Evolutionary conservation across 2,797 vertebrate species (phyloP).

Genomic region (Alosa sapidissima): DNA sequence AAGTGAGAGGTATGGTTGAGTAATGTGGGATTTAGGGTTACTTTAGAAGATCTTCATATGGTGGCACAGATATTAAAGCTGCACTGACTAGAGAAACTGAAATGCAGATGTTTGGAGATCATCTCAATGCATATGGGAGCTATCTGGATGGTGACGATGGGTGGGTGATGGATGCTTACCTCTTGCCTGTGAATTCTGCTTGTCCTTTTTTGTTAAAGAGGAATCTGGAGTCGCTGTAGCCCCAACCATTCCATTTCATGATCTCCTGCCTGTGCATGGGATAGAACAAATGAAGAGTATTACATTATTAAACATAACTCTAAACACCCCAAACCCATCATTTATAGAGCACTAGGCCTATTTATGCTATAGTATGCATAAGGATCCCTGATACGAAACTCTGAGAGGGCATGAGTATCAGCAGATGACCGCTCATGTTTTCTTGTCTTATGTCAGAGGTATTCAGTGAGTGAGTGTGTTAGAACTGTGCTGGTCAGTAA

Average conservation of each 20-base stretch:
- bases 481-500: neutral
- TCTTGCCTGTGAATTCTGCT: conserved; percentile 94
- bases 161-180: conserved; percentile 68
- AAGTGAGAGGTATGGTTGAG: neutral
- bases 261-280: conserved; percentile 85
- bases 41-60: neutral
- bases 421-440: neutral
- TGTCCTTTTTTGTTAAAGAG: conserved; percentile 97
- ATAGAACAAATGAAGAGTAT: neutral
- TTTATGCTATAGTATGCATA: neutral
- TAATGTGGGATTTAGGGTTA: conserved; percentile 14
- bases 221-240: conserved; percentile 94
- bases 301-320: neutral
- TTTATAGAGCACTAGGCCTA: neutral
- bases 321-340: neutral
- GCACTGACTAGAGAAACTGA: neutral
- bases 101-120: conserved; percentile 1
- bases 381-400: neutral
- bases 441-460: neutral
- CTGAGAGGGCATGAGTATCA: neutral
- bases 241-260: conserved; percentile 99
- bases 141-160: neutral
- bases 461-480: neutral
- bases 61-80: neutral
- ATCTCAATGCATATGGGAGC: neutral